Conservation (phyloP, 30 jellyfish, hydroid and myxozoan species). For the Catostylus mosaicus region DNA sequence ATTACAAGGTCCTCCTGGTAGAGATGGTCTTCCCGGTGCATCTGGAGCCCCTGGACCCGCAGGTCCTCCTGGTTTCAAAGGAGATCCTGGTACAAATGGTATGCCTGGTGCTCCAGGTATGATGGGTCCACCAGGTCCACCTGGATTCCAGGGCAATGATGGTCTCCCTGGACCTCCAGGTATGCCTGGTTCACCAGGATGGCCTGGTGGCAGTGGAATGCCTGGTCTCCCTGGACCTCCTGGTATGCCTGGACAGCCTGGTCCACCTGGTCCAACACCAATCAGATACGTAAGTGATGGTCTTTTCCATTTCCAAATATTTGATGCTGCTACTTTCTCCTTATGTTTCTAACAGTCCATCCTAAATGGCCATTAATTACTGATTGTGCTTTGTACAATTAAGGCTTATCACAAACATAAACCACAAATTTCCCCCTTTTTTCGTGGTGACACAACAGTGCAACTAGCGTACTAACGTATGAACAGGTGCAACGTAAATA, state of each 20-base stretch:
- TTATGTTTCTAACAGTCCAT: too few species aligned
- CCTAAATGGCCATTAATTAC: too few species aligned
- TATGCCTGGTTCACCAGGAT: constrained; percentile 98
- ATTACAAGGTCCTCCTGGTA: constrained; percentile 99
- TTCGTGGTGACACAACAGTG: too few species aligned
- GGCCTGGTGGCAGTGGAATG: constrained; percentile 99
- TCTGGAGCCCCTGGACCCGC: constrained; percentile 99
- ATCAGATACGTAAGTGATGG: constrained; percentile 92
- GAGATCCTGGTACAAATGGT: constrained; percentile 99
- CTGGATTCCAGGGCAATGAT: constrained; percentile 96
- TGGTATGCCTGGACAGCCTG: constrained; percentile 99
- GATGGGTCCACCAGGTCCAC: constrained; percentile 97
- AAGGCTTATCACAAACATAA: too few species aligned
- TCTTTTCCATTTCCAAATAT: background rate
- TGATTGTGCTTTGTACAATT: too few species aligned
- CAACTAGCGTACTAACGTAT: too few species aligned
- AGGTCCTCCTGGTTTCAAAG: constrained; percentile 98
- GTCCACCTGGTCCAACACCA: constrained; percentile 99
- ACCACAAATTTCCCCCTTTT: too few species aligned
- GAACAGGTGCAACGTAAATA: too few species aligned
- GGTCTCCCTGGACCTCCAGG: constrained; percentile 99
- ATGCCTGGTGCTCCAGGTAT: constrained; percentile 92
- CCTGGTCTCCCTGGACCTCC: constrained; percentile 99
- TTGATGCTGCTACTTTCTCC: background rate
- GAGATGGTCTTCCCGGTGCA: constrained; percentile 99